A percentile compares a stretch with the other conserved stretches of the same genome.
These are phyloP conservation scores for Leptobrachium ailaonicum DNA, from an alignment of 2,113 vertebrate genomes.

Conservation along the genomic window DNA sequence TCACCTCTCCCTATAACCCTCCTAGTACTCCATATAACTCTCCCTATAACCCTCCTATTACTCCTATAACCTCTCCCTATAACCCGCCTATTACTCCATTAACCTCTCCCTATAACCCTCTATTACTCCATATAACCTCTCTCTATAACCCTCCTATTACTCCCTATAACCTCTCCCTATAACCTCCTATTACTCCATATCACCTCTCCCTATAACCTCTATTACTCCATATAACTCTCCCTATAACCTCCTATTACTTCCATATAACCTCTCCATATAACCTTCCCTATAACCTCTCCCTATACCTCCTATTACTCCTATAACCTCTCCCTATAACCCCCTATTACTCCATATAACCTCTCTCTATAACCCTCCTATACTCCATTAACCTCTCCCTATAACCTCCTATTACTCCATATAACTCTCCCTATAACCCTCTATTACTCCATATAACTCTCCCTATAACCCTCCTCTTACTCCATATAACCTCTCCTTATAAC, in stretches of 20 bases:
- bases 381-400: neutral
- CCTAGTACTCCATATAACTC: neutral
- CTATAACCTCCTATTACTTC: neutral
- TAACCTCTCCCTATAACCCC: too few relatives aligned
- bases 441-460: too few relatives aligned
- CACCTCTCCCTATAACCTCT: neutral
- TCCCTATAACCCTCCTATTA: neutral
- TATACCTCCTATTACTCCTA: neutral
- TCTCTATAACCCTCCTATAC: neutral
- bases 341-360: too few relatives aligned
- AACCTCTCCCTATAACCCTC: too few relatives aligned
- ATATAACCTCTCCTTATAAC: too few relatives aligned
- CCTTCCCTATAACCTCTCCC: too few relatives aligned
- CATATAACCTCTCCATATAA: neutral
- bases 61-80: neutral
- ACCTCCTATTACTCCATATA: neutral
- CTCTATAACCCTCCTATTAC: too few relatives aligned
- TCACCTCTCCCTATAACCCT: neutral
- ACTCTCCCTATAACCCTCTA: neutral
- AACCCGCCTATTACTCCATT: neutral
- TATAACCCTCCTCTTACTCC: too few relatives aligned
- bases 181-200: too few relatives aligned
- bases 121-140: too few relatives aligned
- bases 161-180: too few relatives aligned
- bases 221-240: neutral